phyloP scores from a whole-genome alignment of 2,797 vertebrate genomes.

The Arnoldichthys spilopterus region DNA sequence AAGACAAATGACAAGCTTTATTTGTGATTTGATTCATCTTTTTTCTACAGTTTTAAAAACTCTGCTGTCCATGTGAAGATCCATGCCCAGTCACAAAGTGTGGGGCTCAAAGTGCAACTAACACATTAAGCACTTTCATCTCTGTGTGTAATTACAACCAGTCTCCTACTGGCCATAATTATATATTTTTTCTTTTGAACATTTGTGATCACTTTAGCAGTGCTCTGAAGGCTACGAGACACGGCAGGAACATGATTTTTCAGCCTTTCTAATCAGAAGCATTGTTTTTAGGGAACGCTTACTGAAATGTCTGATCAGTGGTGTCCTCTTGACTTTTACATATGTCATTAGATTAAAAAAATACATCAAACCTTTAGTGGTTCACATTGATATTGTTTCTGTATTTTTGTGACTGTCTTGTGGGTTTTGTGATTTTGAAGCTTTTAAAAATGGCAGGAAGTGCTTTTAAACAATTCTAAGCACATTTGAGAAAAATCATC shows the following conservation, averaged over 20 bases:
- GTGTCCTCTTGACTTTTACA: not conserved
- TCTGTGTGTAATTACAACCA: constrained; percentile 65
- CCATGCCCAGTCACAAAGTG: constrained; percentile 24
- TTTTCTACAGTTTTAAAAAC: not conserved
- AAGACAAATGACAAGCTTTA: constrained; percentile 41
- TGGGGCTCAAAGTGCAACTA: constrained; percentile 35
- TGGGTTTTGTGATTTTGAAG: too few species aligned
- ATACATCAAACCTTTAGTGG: too few species aligned
- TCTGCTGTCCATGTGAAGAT: constrained; percentile 26
- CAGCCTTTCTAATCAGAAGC: not conserved
- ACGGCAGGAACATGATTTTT: constrained; percentile 2
- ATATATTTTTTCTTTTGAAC: constrained; percentile 41
- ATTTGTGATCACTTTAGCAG: not conserved
- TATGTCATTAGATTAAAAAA: not conserved
- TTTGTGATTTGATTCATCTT: constrained; percentile 49
- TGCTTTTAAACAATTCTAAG: too few species aligned
- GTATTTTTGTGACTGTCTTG: too few species aligned
- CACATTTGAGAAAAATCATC: too few species aligned
- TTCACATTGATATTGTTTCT: too few species aligned
- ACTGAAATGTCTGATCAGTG: not conserved
- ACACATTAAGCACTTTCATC: constrained; percentile 66
- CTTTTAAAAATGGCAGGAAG: too few species aligned
- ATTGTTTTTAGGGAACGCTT: not conserved
- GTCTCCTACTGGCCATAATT: constrained; percentile 60
- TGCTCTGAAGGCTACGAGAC: not conserved